Conservation (phyloP, 2,888 invertebrate species). For the Epirrhoe alternata region DNA sequence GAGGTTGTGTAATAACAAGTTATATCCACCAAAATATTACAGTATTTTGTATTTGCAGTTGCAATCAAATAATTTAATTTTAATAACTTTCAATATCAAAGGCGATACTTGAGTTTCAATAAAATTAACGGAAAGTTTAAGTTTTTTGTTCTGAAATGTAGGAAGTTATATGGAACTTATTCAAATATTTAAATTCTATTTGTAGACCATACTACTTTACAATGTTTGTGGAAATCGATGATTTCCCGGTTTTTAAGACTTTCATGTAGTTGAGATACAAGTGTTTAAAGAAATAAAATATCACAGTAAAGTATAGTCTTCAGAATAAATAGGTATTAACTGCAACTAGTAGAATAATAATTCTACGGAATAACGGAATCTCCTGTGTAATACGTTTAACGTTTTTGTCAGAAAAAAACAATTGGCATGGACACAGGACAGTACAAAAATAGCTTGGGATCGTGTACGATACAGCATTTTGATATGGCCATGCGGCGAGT, state of each 20-base stretch:
- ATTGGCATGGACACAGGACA: slow-evolving; percentile 37
- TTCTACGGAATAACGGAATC: slow-evolving; percentile 19
- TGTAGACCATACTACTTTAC: not conserved
- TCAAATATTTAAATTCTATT: slow-evolving; percentile 2
- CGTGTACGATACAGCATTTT: slow-evolving; percentile 50
- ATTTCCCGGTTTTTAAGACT: not conserved
- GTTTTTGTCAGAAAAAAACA: slow-evolving; percentile 31
- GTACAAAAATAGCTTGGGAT: slow-evolving; percentile 52
- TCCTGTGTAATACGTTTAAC: slow-evolving; percentile 11
- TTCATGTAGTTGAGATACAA: not conserved
- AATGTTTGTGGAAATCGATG: not conserved
- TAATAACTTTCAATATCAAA: too few relatives aligned
- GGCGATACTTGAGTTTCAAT: too few relatives aligned
- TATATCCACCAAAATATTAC: too few relatives aligned
- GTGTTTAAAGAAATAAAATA: not conserved
- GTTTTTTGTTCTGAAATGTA: not conserved
- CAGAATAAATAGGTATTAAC: not conserved
- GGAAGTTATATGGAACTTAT: slow-evolving; percentile 3
- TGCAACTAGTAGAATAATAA: not conserved
- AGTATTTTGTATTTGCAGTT: too few relatives aligned
- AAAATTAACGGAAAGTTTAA: not conserved
- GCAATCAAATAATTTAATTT: too few relatives aligned
- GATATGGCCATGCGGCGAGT: slow-evolving; percentile 44
- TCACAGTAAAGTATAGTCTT: not conserved
- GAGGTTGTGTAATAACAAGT: too few relatives aligned